Base-by-base conservation (phyloP, 2,888 invertebrate species). In the Drosophila crucigera region DNA sequence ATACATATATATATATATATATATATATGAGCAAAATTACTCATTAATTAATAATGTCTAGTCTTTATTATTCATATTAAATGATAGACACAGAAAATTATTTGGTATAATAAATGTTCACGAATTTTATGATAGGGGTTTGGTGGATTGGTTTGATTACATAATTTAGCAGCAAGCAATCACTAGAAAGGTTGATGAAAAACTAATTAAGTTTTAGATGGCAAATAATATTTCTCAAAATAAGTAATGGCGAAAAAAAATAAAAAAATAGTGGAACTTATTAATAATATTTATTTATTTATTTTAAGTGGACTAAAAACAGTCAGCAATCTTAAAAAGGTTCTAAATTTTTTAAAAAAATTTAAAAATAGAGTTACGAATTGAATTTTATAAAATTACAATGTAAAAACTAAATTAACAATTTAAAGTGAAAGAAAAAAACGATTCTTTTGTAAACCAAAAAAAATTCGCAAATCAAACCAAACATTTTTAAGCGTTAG, bases 31-130 rank as follows among this genome's bases (percentile, higher is more conserved):
- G 4, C 9, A 37, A 30, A 22, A 76, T 68, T 73, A 62, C 56
- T 69, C 61, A 77, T 67, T 62, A 60, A 73, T 73, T 77, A 68
- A 77, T 66, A 67, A 43, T 52, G 65, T 54, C 63, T 62, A 30
- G 33, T 33, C 54, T 72, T 54, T 59, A 28, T 71, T 64, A 53
- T 50, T 70, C 33, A 62, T 64, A 58, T 60, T 50, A 67, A 55
- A 63, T 67, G n/a, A 10, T 47, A 60, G 22, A 58, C 43, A 54
- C 33, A 77, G 49, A 30, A n/a, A 11, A 55, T 56, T 33, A 47
- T 28, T 52, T 60, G 31, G 28, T 56, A 41, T n/a, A 63, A 22
- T 56, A 73, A 60, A 67, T 63, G 50, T 11, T 54, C 25, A 9
- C 14, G 47, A 2, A 19, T 30, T 50, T 43, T 67, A 53, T 53